These are phyloP conservation scores for Tortrix viridana DNA, from an alignment of 2,888 invertebrate species.

Conservation along the genomic window DNA sequence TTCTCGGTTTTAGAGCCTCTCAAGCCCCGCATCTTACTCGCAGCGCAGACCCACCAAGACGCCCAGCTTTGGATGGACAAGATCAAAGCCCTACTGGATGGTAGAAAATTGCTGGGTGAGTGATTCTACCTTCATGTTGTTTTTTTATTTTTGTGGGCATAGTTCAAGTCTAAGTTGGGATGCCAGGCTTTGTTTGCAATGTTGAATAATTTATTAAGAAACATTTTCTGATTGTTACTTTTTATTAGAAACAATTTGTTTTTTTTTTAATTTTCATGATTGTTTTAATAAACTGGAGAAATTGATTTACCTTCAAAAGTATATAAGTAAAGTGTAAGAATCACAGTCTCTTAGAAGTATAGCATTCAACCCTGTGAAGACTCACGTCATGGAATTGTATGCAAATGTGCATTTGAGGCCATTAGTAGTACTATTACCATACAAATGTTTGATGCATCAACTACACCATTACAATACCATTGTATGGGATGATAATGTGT, in stretches of 20 bases:
- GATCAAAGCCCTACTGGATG: conserved; percentile 80
- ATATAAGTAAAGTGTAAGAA: too few relatives aligned
- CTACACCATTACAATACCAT: conserved; percentile 15
- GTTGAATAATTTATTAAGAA: too few relatives aligned
- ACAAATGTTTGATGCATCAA: conserved; percentile 47
- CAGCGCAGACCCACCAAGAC: conserved; percentile 86
- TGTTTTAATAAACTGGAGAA: too few relatives aligned
- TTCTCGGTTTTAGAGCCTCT: conserved; percentile 83
- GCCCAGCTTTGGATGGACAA: conserved; percentile 88
- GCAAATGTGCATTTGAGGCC: conserved; percentile 57
- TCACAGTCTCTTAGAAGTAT: neutral
- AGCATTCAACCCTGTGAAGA: conserved; percentile 43
- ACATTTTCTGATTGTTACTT: too few relatives aligned
- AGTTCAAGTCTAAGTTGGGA: conserved; percentile 7
- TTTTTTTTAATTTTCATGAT: too few relatives aligned
- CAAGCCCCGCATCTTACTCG: conserved; percentile 86
- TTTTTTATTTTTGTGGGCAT: conserved; percentile 25
- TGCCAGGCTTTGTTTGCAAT: too few relatives aligned
- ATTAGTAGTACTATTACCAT: conserved; percentile 13
- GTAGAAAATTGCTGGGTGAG: conserved; percentile 69
- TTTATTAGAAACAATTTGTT: too few relatives aligned
- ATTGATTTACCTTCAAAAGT: too few relatives aligned
- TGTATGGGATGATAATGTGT: neutral
- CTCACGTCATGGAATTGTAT: conserved; percentile 68
- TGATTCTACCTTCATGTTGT: conserved; percentile 40